A percentile compares a stretch with the other conserved stretches of the same genome.
These are phyloP conservation scores for Athene cunicularia DNA, from an alignment of 2,113 vertebrate species.

Conservation along the genomic window DNA sequence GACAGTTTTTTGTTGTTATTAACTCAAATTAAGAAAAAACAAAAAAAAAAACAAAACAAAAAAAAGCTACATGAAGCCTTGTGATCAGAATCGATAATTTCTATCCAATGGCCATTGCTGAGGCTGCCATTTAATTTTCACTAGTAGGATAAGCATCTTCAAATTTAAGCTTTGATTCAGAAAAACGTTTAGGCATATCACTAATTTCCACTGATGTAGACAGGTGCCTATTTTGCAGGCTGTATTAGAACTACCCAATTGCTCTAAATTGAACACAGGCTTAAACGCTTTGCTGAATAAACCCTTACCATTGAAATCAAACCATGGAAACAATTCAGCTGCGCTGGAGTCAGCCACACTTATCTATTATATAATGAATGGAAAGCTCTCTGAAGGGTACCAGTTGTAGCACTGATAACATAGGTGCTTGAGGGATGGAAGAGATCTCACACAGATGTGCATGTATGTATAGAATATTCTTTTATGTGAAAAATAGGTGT, in stretches of 20 bases:
- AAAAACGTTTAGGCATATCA: background rate
- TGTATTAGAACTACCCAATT: background rate
- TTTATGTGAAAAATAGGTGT: conserved; percentile 7
- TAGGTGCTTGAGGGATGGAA: background rate
- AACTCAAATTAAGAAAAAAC: background rate
- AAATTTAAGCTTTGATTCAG: background rate
- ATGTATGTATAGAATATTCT: background rate
- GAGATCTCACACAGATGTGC: background rate
- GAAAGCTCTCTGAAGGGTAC: conserved; percentile 2
- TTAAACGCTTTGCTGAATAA: conserved; percentile 35
- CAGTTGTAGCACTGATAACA: background rate
- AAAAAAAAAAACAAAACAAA: background rate
- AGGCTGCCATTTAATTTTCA: background rate
- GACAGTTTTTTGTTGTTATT: background rate
- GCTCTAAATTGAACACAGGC: background rate
- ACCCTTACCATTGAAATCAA: conserved; percentile 9
- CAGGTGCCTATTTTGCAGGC: conserved; percentile 9
- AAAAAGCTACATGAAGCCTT: background rate
- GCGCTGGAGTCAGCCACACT: background rate
- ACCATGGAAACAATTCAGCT: conserved; percentile 22
- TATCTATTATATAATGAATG: conserved; percentile 1
- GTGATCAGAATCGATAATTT: background rate
- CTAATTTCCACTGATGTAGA: background rate
- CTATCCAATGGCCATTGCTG: background rate
- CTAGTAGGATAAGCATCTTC: background rate